Base-by-base conservation (phyloP, 2,797 vertebrate species). In the Lindbergichthys nudifrons region DNA sequence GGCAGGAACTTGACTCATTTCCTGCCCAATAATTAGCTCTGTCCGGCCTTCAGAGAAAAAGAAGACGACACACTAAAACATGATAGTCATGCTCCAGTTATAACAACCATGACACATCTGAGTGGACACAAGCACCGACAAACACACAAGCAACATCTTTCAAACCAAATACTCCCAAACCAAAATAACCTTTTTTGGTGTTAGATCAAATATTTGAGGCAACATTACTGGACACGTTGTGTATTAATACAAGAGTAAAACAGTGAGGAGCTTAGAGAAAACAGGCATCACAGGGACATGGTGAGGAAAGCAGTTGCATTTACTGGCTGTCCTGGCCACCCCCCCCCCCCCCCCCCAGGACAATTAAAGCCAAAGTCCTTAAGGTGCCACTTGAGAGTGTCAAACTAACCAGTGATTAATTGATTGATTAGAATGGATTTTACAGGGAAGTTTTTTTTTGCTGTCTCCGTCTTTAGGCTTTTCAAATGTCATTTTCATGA, bases 11-110 rank as follows among this genome's bases (percentile, higher is more conserved):
- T 87, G 80, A 92, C 79, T 92, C 85, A 91, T 92, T 91, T 92
- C 90, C 91, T 90, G 73, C 15, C 72, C 51, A 65, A 32, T 88
- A 92, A 92, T 89, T 84, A 79, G 45, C 70, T 82, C 79, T 83
- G 74, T 85, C 82, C 76, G 84, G 72, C 52, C 32, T 8, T 73
- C 41, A 12, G 43, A 62, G 47, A 50, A 66, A 68, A 79, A 70
- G 67, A 83, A 80, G 75, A 80, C 21, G 36, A 76, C 56, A 19
- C 79, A 70, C 45, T 75, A 19, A 61, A 51, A 62, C 45, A 19
- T 32, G 30, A 50, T 13, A 52, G 46, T 66, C 65, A 75, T 67
- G 51, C 32, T 68, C 42, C 32, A 62, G 52, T 56, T 42, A 56
- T 19, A 73, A 26, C 75, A 47, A 66, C 21, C 41, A 32, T 32